These are phyloP conservation scores for Engraulis encrasicolus DNA, from an alignment of 2,113 vertebrate species.

Conservation along the genomic window DNA sequence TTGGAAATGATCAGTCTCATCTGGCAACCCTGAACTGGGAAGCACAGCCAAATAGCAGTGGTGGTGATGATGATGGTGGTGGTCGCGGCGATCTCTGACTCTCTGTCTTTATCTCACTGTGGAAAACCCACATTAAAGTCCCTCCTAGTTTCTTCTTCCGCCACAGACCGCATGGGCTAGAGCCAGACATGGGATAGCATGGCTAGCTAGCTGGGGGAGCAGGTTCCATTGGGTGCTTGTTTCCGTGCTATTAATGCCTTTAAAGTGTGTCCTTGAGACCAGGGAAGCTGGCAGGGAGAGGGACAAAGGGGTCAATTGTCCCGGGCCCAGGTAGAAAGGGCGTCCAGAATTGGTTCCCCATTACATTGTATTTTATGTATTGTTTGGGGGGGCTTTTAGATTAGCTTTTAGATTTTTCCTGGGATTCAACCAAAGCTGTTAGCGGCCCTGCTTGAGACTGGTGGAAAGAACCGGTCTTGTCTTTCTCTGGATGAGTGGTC, in stretches of 20 bases:
- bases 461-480: neutral
- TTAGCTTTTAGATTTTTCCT: too few relatives aligned
- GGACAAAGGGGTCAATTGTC: too few relatives aligned
- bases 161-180: neutral
- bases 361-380: too few relatives aligned
- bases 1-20: too few relatives aligned
- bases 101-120: neutral
- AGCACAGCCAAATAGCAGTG: neutral
- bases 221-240: neutral
- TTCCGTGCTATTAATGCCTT: neutral
- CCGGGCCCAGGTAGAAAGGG: too few relatives aligned
- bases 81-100: neutral
- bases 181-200: neutral
- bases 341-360: too few relatives aligned
- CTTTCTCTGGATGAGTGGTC: constrained; percentile 3
- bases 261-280: constrained; percentile 10
- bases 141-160: neutral
- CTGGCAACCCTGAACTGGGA: too few relatives aligned
- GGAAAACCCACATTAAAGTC: constrained; percentile 18
- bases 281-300: too few relatives aligned
- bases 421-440: too few relatives aligned
- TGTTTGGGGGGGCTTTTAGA: too few relatives aligned
- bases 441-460: too few relatives aligned
- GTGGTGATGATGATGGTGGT: too few relatives aligned
- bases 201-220: neutral